Conservation (phyloP, 2,888 invertebrate genomes). For the Prosopocoilus inquinatus region DNA sequence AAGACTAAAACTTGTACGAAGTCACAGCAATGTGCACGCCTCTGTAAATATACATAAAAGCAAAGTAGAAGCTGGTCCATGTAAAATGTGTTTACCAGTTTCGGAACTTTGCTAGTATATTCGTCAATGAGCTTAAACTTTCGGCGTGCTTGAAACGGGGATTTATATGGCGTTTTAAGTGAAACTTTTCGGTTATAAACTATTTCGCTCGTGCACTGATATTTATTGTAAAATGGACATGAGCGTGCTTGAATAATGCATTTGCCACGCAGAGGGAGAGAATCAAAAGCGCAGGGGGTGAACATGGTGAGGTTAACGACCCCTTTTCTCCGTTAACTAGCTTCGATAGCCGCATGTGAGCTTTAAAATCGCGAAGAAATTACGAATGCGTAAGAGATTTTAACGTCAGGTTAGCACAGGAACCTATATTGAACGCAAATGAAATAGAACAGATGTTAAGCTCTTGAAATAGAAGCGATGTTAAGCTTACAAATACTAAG, state of each 20-base stretch:
- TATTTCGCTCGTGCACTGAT: background rate
- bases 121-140: constrained; percentile 30
- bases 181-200: constrained; percentile 16
- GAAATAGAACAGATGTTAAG: background rate
- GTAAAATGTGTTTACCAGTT: constrained; percentile 32
- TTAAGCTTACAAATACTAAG: background rate
- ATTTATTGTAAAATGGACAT: background rate
- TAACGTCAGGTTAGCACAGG: constrained; percentile 22
- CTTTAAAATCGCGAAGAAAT: background rate
- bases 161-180: constrained; percentile 19
- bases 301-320: constrained; percentile 2
- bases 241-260: constrained; percentile 6
- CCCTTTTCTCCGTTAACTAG: background rate
- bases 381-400: constrained; percentile 19
- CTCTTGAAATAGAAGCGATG: background rate
- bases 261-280: background rate
- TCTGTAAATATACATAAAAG: constrained; percentile 27
- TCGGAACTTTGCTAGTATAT: constrained; percentile 23
- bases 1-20: constrained; percentile 25
- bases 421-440: constrained; percentile 10
- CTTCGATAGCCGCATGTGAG: background rate
- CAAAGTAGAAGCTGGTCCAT: constrained; percentile 25
- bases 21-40: constrained; percentile 19
- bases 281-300: background rate
- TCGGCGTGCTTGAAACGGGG: constrained; percentile 20